Percentiles rank a stretch among this genome's conserved stretches.
Conservation (phyloP, 2,113 vertebrate genomes). For the Lamprologus sp. region DNA sequence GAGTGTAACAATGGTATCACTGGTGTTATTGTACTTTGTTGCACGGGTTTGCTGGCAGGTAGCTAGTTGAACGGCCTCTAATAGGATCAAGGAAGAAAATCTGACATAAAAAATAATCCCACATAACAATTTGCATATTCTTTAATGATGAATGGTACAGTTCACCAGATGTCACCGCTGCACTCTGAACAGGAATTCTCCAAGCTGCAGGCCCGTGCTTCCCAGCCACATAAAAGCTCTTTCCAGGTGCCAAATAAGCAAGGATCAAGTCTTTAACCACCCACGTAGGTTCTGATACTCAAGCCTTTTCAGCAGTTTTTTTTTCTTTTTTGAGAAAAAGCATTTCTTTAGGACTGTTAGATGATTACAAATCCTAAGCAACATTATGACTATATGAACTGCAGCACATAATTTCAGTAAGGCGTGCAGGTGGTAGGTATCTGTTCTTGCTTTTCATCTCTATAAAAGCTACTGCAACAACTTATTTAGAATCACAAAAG, state of each 20-base stretch:
- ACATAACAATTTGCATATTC: conserved; percentile 59
- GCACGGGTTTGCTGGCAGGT: conserved; percentile 42
- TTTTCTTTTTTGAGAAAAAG: not conserved
- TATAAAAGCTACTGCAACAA: not conserved
- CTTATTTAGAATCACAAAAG: not conserved
- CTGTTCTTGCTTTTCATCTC: not conserved
- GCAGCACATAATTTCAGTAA: not conserved
- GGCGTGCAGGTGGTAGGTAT: not conserved
- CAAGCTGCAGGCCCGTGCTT: not conserved
- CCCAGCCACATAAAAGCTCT: conserved; percentile 39
- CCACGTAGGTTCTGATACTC: not conserved
- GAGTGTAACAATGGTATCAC: conserved; percentile 48
- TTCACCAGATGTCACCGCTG: conserved; percentile 58
- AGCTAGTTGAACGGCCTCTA: conserved; percentile 31
- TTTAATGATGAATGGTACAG: conserved; percentile 59
- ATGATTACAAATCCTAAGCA: not conserved
- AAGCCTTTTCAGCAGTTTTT: not conserved
- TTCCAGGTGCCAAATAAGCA: conserved; percentile 36
- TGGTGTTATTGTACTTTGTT: conserved; percentile 40
- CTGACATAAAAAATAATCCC: conserved; percentile 64
- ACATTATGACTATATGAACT: not conserved
- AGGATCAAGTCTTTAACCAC: conserved; percentile 39
- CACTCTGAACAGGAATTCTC: conserved; percentile 39
- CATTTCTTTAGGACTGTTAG: not conserved
- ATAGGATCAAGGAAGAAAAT: conserved; percentile 59